phyloP scores from a whole-genome alignment of 1,140 invertebrate genomes.

The Drosophila dunni region DNA sequence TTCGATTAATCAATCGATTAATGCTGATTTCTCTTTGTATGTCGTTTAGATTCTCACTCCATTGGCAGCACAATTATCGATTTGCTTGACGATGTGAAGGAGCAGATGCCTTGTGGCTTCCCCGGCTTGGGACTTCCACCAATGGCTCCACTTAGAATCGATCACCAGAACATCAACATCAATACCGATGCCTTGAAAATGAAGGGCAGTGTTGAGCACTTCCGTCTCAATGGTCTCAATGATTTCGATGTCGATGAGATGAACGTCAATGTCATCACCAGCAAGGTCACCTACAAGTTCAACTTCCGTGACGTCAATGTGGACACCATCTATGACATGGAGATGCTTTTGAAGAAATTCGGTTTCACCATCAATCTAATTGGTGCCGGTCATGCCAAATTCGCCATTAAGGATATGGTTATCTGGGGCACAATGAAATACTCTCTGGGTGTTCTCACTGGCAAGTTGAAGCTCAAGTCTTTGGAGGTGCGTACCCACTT shows the following conservation, averaged over 20 bases:
- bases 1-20: too few relatives aligned
- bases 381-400: constrained; percentile 74
- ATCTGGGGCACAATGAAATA: constrained; percentile 78
- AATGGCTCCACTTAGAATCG: constrained; percentile 69
- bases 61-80: constrained; percentile 69
- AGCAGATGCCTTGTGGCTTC: constrained; percentile 83
- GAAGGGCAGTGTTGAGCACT: constrained; percentile 68
- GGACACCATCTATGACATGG: constrained; percentile 72
- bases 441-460: constrained; percentile 65
- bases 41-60: constrained; percentile 44
- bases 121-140: constrained; percentile 71
- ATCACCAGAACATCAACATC: constrained; percentile 67
- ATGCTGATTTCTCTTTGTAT: too few relatives aligned
- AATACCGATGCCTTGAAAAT: constrained; percentile 56
- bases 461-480: constrained; percentile 75
- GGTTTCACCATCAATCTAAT: constrained; percentile 79
- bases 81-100: constrained; percentile 52
- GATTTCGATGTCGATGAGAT: constrained; percentile 79
- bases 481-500: constrained; percentile 72
- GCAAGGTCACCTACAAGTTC: constrained; percentile 78
- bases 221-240: constrained; percentile 77
- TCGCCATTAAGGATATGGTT: constrained; percentile 73
- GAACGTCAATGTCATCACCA: constrained; percentile 75
- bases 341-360: constrained; percentile 66
- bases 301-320: constrained; percentile 73